A percentile compares a stretch with the other conserved stretches of the same genome.
Conservation (phyloP, 2,797 vertebrate species). For the Hydrocynus forskahlii region DNA sequence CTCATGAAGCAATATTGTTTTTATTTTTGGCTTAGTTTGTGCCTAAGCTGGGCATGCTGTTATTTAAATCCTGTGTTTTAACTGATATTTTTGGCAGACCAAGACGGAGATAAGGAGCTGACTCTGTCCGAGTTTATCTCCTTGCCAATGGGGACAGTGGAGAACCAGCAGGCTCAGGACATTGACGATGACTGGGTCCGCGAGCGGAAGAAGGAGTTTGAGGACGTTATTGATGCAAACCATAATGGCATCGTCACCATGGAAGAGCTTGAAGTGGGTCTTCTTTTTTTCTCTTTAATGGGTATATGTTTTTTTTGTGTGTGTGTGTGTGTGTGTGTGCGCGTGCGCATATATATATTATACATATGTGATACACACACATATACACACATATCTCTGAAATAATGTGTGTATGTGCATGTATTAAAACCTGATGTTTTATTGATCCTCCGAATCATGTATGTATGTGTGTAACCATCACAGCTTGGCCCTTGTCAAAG, state of each 20-base stretch:
- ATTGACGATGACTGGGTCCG: slow-evolving; percentile 94
- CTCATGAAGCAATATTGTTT: not conserved
- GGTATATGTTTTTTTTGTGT: no score
- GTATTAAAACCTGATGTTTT: no score
- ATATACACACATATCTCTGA: no score
- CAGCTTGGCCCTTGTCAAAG: no score
- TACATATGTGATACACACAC: no score
- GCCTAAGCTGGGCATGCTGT: no score
- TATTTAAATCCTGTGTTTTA: not conserved
- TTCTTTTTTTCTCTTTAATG: not conserved
- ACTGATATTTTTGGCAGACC: slow-evolving; percentile 76
- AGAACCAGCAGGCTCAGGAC: slow-evolving; percentile 94
- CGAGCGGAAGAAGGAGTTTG: slow-evolving; percentile 92
- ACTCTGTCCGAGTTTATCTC: slow-evolving; percentile 95
- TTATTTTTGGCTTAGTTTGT: not conserved
- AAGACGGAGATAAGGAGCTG: slow-evolving; percentile 89
- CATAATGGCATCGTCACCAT: slow-evolving; percentile 88
- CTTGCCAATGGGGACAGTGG: slow-evolving; percentile 91
- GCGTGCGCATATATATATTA: no score
- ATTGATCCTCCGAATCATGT: no score
- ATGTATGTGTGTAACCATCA: no score
- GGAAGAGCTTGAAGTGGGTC: slow-evolving; percentile 91
- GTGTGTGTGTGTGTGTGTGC: no score
- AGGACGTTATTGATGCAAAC: slow-evolving; percentile 90
- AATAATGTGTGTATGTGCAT: no score